A percentile compares a stretch with the other conserved stretches of the same genome.
These are phyloP conservation scores for Lasioglossum baleicum DNA, from an alignment of 1,140 invertebrate species.

Conservation along the genomic window DNA sequence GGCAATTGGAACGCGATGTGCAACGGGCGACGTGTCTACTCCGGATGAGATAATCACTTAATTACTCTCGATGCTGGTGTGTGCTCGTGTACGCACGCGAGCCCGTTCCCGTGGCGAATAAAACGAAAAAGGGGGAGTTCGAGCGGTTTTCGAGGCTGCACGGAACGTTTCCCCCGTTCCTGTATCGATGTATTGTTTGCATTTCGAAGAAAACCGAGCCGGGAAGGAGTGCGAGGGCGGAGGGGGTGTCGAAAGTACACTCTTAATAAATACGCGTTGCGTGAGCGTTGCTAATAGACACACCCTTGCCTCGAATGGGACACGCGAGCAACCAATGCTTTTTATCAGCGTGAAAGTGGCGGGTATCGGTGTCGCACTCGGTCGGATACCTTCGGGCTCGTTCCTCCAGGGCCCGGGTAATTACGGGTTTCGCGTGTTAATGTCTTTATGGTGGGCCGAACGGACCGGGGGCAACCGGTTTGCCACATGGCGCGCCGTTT, in stretches of 20 bases:
- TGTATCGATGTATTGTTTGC: conserved; percentile 1
- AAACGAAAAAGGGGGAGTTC: not conserved
- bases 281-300: conserved; percentile 32
- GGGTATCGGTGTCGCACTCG: conserved; percentile 8
- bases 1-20: conserved; percentile 46
- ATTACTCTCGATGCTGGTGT: conserved; percentile 62
- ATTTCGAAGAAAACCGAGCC: conserved; percentile 35
- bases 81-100: conserved; percentile 60
- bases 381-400: not conserved
- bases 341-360: conserved; percentile 3
- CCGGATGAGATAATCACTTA: conserved; percentile 68
- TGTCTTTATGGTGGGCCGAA: conserved; percentile 61
- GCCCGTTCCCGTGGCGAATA: conserved; percentile 23
- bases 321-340: not conserved
- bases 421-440: conserved; percentile 68
- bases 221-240: not conserved
- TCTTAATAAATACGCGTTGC: conserved; percentile 52
- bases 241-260: not conserved
- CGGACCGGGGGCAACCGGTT: conserved; percentile 45
- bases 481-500: conserved; percentile 53
- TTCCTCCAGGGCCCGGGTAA: conserved; percentile 45
- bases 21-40: conserved; percentile 54
- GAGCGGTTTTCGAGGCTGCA: not conserved
- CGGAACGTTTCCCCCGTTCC: not conserved
- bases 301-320: not conserved